These are phyloP conservation scores for Pelosia muscerda DNA, from an alignment of 2,888 invertebrate species.

Conservation along the genomic window DNA sequence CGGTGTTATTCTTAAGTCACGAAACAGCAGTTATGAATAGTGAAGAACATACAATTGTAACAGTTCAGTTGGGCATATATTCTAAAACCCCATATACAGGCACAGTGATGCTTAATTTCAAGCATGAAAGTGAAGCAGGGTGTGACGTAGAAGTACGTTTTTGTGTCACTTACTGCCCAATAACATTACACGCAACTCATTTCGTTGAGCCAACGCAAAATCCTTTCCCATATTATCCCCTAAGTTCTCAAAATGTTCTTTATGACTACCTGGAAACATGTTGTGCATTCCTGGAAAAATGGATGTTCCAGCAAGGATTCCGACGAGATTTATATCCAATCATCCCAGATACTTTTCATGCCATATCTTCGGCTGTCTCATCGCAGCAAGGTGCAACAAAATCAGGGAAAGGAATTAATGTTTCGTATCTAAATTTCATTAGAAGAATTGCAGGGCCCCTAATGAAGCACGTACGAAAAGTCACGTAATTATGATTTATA, in stretches of 20 bases:
- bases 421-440: slow-evolving; percentile 76
- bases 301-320: slow-evolving; percentile 83
- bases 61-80: slow-evolving; percentile 62
- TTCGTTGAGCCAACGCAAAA: slow-evolving; percentile 62
- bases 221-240: slow-evolving; percentile 78
- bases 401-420: slow-evolving; percentile 72
- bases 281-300: slow-evolving; percentile 74
- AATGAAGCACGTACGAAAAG: slow-evolving; percentile 75
- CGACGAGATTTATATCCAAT: slow-evolving; percentile 78
- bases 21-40: slow-evolving; percentile 50
- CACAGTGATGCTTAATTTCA: slow-evolving; percentile 62
- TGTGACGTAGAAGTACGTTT: slow-evolving; percentile 76
- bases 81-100: slow-evolving; percentile 57
- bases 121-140: slow-evolving; percentile 66
- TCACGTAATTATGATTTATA: slow-evolving; percentile 62
- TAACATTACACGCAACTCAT: slow-evolving; percentile 70
- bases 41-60: slow-evolving; percentile 56
- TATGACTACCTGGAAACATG: slow-evolving; percentile 71
- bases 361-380: slow-evolving; percentile 67
- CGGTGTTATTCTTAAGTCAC: slow-evolving; percentile 57
- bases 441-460: slow-evolving; percentile 78
- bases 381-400: slow-evolving; percentile 65
- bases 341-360: slow-evolving; percentile 79
- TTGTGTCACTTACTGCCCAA: slow-evolving; percentile 73
- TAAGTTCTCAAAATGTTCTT: slow-evolving; percentile 60